Base-by-base conservation (phyloP, 2,888 invertebrate species). In the Ophion ventricosus region DNA sequence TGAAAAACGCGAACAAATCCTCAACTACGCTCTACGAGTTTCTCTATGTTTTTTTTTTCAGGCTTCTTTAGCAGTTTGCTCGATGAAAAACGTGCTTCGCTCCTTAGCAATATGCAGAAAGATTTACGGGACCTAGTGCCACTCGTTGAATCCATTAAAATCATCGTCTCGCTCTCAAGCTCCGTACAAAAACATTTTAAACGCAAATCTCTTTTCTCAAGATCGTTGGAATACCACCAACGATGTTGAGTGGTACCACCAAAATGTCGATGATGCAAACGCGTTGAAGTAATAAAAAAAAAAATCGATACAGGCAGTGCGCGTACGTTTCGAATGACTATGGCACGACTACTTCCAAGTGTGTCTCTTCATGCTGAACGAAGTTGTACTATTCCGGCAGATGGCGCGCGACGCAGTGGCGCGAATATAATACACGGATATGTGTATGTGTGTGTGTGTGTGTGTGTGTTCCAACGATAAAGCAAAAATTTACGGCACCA, bases 391-490 rank as follows among this genome's bases (percentile, higher is more conserved):
- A 74, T 20, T 61, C n/a, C 26, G 59, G 20, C 43, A 61, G 73
- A 61, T 61, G 43, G 43, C 73, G 75, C 75, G 49, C 54, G 75
- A 25, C 49, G 20, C 40, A 23, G 35, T 25, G 43, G 17, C 23
- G 49, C 14, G 23, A 14, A 43, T 20, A 23, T 4, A 43, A 66
- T 40, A n/a, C n/a, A n/a, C n/a, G n/a, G n/a, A n/a, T n/a, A n/a
- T n/a, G n/a, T n/a, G n/a, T n/a, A n/a, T n/a, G n/a, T n/a, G n/a
- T 20, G 26, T n/a, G 20, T 54, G 11, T 43, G 11, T n/a, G 29
- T 63, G 75, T 61, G 26, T n/a, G 64, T 74, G 75, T 64, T 49
- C 64, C 29, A 54, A 0, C 75, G 64, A 23, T 75, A 49, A 63
- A 54, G 54, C 25, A 63, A 23, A 49, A 74, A 74, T 74, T 49